Conservation (phyloP, 1,140 invertebrate genomes). For the Drosophila equinoxialis region DNA sequence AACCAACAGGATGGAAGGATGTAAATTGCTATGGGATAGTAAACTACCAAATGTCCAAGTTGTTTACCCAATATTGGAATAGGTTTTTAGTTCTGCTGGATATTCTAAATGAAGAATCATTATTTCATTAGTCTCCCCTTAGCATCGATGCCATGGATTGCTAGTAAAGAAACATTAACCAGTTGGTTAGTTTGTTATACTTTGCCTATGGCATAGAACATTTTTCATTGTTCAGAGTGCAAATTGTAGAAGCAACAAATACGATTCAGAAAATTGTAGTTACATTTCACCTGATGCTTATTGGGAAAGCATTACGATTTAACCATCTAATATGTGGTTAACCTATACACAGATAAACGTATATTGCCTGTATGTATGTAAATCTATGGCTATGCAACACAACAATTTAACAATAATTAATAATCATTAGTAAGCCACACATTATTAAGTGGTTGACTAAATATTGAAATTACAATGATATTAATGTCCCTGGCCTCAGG, state of each 20-base stretch:
- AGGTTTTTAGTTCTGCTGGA: too few species aligned
- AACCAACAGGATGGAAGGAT: too few species aligned
- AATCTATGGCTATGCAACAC: slow-evolving; percentile 22
- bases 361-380: background rate
- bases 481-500: slow-evolving; percentile 63
- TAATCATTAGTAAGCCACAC: slow-evolving; percentile 79
- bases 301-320: background rate
- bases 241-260: background rate
- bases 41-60: too few species aligned
- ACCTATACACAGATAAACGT: slow-evolving; percentile 32
- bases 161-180: too few species aligned
- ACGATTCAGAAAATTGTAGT: background rate
- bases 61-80: too few species aligned
- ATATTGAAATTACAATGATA: slow-evolving; percentile 78
- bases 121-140: too few species aligned
- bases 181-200: too few species aligned
- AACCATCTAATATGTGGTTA: slow-evolving; percentile 66
- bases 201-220: too few species aligned
- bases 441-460: slow-evolving; percentile 80
- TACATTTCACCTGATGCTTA: slow-evolving; percentile 45
- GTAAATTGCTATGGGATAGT: too few species aligned
- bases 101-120: too few species aligned
- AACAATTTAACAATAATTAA: slow-evolving; percentile 75
- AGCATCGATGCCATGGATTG: too few species aligned
- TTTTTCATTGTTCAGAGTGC: background rate